These are phyloP conservation scores for Bovichtus diacanthus DNA, from an alignment of 2,797 vertebrate genomes.

Conservation along the genomic window DNA sequence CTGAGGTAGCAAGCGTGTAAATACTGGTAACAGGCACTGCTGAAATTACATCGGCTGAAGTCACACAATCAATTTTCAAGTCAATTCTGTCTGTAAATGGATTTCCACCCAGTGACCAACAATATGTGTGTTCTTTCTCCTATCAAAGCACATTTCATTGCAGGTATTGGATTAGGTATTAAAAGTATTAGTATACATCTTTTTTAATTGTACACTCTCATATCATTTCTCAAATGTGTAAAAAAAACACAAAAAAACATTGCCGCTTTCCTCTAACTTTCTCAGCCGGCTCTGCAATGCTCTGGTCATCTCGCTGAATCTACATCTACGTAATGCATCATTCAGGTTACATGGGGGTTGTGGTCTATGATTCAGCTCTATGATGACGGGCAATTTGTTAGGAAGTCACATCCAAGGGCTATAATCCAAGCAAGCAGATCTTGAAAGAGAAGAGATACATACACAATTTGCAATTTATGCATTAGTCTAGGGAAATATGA, in stretches of 20 bases:
- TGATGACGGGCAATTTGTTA: slow-evolving; percentile 31
- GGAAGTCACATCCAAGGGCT: slow-evolving; percentile 15
- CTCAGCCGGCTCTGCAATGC: background rate
- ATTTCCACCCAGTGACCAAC: background rate
- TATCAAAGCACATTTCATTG: background rate
- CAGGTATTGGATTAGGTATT: background rate
- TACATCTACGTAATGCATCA: slow-evolving; percentile 28
- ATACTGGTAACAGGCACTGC: background rate
- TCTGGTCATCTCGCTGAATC: slow-evolving; percentile 37
- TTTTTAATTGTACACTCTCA: background rate
- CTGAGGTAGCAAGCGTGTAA: background rate
- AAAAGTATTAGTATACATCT: background rate
- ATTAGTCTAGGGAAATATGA: background rate
- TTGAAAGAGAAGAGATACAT: slow-evolving; percentile 10
- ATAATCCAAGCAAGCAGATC: slow-evolving; percentile 26
- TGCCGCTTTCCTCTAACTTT: background rate
- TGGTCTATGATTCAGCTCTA: slow-evolving; percentile 44
- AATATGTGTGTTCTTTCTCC: background rate
- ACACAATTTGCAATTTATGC: background rate
- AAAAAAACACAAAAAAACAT: background rate
- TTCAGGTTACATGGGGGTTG: slow-evolving; percentile 30
- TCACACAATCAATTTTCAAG: background rate
- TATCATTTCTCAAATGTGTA: background rate
- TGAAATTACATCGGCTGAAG: background rate
- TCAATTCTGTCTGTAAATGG: background rate